These are phyloP conservation scores for Cyanoliseus patagonus DNA, from an alignment of 2,113 vertebrate genomes.

Conservation along the genomic window DNA sequence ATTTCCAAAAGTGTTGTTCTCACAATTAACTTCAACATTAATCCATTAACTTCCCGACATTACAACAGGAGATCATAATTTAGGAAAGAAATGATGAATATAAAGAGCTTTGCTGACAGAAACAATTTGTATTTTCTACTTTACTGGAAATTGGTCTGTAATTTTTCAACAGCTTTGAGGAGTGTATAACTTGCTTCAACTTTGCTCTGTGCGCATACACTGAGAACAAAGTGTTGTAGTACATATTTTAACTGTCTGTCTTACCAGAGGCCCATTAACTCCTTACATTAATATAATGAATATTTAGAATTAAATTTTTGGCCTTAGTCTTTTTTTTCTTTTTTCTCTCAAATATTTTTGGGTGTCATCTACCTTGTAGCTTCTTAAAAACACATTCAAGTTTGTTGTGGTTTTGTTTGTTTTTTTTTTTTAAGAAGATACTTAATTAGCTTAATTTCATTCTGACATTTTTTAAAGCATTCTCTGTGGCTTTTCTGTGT, in stretches of 20 bases:
- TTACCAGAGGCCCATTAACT: constrained; percentile 63
- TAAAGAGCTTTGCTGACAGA: constrained; percentile 35
- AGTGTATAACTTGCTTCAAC: neutral
- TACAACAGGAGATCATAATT: constrained; percentile 41
- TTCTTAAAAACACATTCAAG: constrained; percentile 11
- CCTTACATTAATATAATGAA: constrained; percentile 53
- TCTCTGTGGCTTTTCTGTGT: constrained; percentile 41
- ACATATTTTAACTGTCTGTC: constrained; percentile 51
- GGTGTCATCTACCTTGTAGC: constrained; percentile 54
- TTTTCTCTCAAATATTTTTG: constrained; percentile 43
- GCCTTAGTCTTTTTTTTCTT: neutral
- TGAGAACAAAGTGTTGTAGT: constrained; percentile 38
- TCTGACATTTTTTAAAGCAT: constrained; percentile 51
- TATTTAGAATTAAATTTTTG: constrained; percentile 69
- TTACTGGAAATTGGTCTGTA: constrained; percentile 53
- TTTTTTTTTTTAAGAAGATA: constrained; percentile 20
- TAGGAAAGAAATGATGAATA: constrained; percentile 42
- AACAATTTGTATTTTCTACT: constrained; percentile 60
- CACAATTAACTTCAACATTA: constrained; percentile 68
- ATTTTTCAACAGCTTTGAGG: constrained; percentile 60
- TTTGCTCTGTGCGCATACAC: constrained; percentile 28
- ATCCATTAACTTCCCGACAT: constrained; percentile 71
- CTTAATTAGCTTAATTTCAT: constrained; percentile 70
- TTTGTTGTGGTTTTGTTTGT: neutral
- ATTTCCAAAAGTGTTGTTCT: constrained; percentile 63